Percentiles rank a stretch among this genome's conserved stretches.
Evolutionary conservation across 1,140 invertebrate genomes (phyloP).

Genomic region (Drosophila eugracilis): DNA sequence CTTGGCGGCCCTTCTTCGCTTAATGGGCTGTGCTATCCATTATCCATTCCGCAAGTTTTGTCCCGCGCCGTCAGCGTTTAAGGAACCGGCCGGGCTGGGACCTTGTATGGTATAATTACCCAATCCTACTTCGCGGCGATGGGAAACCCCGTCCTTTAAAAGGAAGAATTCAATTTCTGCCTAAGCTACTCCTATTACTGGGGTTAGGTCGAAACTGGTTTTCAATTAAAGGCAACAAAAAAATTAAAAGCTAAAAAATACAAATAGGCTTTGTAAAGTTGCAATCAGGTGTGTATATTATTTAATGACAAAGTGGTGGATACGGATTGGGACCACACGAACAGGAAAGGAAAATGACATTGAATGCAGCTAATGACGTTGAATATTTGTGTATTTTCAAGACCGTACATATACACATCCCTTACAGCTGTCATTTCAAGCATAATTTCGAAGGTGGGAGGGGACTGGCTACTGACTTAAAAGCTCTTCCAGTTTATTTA

Average conservation of each 20-base stretch:
- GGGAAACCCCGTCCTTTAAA: constrained; percentile 9
- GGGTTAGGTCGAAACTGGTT: constrained; percentile 62
- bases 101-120: constrained; percentile 63
- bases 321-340: neutral
- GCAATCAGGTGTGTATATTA: constrained; percentile 74
- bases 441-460: neutral
- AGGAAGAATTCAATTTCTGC: constrained; percentile 22
- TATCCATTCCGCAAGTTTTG: constrained; percentile 19
- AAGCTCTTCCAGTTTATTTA: constrained; percentile 75
- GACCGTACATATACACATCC: constrained; percentile 13
- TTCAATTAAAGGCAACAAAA: constrained; percentile 71
- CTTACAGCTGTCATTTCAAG: constrained; percentile 15
- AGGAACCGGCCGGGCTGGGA: constrained; percentile 27
- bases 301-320: constrained; percentile 16
- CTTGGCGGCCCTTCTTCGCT: constrained; percentile 20
- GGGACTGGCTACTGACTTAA: constrained; percentile 46
- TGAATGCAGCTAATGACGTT: constrained; percentile 76
- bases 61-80: constrained; percentile 22
- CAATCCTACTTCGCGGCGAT: constrained; percentile 9
- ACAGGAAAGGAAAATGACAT: constrained; percentile 27
- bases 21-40: constrained; percentile 60
- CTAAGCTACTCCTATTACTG: neutral
- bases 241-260: no score
- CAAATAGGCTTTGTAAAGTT: constrained; percentile 42
- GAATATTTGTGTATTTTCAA: constrained; percentile 51